Percentiles rank a stretch among this genome's conserved stretches.
phyloP scores from a whole-genome alignment of 1,140 invertebrate genomes.

The Tetranychus cinnabarinus region DNA sequence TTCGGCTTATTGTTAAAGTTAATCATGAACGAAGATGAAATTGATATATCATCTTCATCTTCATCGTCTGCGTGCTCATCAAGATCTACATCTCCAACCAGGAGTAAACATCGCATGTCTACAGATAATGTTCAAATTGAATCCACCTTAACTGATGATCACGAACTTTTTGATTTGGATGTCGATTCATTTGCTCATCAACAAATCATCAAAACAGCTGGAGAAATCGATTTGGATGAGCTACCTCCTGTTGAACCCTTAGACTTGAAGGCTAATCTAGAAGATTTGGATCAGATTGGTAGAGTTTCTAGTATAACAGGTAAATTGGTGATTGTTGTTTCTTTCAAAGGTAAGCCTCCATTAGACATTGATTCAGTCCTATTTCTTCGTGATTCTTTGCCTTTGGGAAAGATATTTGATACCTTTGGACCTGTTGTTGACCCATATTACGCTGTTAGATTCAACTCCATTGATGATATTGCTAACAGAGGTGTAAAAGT shows the following conservation, averaged over 20 bases:
- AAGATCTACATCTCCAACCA: neutral
- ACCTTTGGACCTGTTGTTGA: constrained; percentile 55
- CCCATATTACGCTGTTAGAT: constrained; percentile 54
- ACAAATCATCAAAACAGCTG: constrained; percentile 2
- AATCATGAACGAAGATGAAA: neutral
- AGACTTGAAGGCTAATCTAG: neutral
- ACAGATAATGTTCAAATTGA: neutral
- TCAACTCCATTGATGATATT: constrained; percentile 50
- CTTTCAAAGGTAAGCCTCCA: constrained; percentile 37
- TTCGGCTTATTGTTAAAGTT: neutral
- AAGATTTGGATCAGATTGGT: constrained; percentile 9
- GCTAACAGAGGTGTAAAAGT: constrained; percentile 32
- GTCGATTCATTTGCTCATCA: neutral
- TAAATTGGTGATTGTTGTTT: constrained; percentile 35
- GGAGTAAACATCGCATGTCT: neutral
- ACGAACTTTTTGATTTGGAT: neutral
- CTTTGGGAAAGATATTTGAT: constrained; percentile 44
- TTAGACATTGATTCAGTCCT: constrained; percentile 60
- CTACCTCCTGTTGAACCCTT: constrained; percentile 6
- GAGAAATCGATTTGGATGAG: constrained; percentile 7
- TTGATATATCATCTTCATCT: neutral
- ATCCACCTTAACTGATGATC: neutral
- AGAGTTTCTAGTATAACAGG: constrained; percentile 6
- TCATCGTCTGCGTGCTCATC: neutral
- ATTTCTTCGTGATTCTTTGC: constrained; percentile 29